Evolutionary conservation across 2,888 invertebrate species (phyloP), one percentile per base, ranked within the genome.

Genomic region (Sminthurinus aureus): DNA sequence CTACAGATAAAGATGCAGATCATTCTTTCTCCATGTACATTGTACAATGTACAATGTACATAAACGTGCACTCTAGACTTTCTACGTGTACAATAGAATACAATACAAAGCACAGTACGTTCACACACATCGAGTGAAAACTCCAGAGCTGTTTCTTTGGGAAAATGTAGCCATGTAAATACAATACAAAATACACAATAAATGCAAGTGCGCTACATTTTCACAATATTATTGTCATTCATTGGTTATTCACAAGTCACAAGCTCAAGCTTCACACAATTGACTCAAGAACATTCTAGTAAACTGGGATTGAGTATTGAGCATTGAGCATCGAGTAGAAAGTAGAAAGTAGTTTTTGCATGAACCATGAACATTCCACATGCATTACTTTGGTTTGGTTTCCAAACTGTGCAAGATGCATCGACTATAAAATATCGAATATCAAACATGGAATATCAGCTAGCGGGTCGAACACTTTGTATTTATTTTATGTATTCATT

Each of bases 171-270:
- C 11, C 11, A 15, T 12, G 74, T 8, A 38, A 38, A 38, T 38
- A 38, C 38, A 71, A 22, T 18, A 22, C 2, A 18, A 15, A 38
- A 38, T 74, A 38, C 26, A 51, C 4, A 51, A 51, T 38, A 78
- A 20, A 71, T 66, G 76, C 58, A 73, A 73, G 66, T 24, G 38
- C 24, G 80, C 18, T 51, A 50, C 73, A 73, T 52, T 81, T 51
- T 69, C 26, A 15, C 20, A 71, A 38, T 71, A 71, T 71, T 80
- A 80, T 80, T 80, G 80, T 69, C 80, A 81, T 81, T 81, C 73
- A 81, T 81, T 81, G 80, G 80, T 52, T 79, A 79, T 69, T 79
- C 79, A 67, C 12, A 76, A 76, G 76, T 52, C 38, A 38, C 38
- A 4, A 38, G 58, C 58, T 38, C 58, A 9, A n/a, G n/a, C 58